Evolutionary conservation across 2,113 vertebrate genomes (phyloP).

Genomic region (Labeo catla): DNA sequence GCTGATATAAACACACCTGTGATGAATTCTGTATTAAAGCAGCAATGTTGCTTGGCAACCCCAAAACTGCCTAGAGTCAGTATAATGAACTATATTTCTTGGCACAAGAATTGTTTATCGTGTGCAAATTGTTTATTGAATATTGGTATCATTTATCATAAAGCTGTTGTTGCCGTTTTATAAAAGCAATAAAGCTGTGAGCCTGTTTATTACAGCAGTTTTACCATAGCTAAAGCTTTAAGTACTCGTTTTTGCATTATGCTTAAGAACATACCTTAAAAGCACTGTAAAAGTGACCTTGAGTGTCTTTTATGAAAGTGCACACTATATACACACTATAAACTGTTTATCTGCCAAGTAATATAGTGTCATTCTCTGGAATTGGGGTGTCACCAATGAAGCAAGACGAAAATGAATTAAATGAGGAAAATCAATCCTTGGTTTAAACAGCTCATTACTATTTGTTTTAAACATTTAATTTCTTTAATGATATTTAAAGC

Average conservation of each 20-base stretch:
- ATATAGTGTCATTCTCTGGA: neutral
- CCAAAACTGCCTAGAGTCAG: neutral
- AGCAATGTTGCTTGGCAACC: slow-evolving; percentile 14
- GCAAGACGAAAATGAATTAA: neutral
- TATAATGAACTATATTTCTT: neutral
- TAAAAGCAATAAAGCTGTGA: neutral
- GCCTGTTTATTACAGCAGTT: neutral
- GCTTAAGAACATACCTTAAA: neutral
- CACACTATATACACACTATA: neutral
- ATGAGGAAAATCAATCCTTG: neutral
- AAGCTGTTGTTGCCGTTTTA: neutral
- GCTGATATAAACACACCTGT: neutral
- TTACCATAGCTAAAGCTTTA: neutral
- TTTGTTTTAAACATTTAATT: neutral
- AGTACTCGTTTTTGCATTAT: neutral
- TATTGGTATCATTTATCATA: neutral
- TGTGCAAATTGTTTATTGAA: slow-evolving; percentile 11
- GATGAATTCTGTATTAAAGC: neutral
- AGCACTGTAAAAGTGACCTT: neutral
- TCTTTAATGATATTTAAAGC: neutral
- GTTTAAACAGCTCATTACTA: neutral
- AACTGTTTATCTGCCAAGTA: neutral
- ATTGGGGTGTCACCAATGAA: neutral
- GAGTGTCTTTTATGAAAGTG: neutral
- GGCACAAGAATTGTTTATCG: neutral